Percentiles rank a stretch among this genome's conserved stretches.
Conservation (phyloP, 2,113 vertebrate genomes). For the Turdus rufiventris region DNA sequence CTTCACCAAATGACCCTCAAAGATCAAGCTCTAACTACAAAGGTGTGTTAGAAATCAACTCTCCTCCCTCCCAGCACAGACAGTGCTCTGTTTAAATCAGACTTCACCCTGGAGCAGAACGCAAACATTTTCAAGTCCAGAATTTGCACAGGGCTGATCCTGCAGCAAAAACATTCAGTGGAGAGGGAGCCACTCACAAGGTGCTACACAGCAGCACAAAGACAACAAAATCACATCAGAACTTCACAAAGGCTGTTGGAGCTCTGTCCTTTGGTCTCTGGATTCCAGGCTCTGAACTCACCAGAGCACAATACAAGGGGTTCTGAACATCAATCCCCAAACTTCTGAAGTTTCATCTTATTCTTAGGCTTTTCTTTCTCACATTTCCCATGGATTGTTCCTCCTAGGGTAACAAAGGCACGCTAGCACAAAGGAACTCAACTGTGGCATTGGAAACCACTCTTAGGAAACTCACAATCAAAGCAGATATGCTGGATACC, state of each 20-base stretch:
- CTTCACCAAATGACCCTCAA: neutral
- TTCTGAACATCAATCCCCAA: neutral
- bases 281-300: neutral
- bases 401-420: neutral
- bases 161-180: neutral
- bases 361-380: neutral
- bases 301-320: neutral
- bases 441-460: neutral
- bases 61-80: neutral
- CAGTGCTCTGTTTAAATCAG: neutral
- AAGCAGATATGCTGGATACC: neutral
- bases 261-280: neutral
- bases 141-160: neutral
- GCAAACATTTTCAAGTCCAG: neutral
- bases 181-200: neutral
- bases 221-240: neutral
- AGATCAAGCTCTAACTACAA: neutral
- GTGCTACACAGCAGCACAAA: neutral
- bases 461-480: neutral
- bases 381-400: neutral
- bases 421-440: neutral
- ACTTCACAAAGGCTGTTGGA: neutral
- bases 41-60: neutral
- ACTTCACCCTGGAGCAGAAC: neutral
- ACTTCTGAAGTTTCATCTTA: neutral